Percentiles rank a stretch among this genome's conserved stretches.
phyloP scores from a whole-genome alignment of 2,113 vertebrate species.

The Propithecus coquereli region DNA sequence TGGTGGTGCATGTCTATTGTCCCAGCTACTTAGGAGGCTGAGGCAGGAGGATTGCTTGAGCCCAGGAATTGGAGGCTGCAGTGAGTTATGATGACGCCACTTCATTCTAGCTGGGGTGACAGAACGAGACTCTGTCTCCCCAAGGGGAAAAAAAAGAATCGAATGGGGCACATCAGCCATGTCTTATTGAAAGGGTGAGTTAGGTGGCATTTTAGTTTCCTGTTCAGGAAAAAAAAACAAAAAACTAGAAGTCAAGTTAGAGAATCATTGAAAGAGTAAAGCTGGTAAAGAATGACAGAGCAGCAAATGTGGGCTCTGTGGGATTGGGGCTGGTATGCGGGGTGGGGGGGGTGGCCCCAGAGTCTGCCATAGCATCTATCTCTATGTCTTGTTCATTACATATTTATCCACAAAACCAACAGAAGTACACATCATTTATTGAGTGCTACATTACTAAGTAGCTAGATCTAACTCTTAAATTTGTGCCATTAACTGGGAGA shows the following conservation, averaged over 20 bases:
- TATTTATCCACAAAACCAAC: neutral
- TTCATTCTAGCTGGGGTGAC: no score
- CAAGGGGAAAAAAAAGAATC: no score
- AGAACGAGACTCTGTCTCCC: no score
- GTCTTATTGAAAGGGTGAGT: neutral
- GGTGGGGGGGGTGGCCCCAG: neutral
- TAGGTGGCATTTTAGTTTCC: neutral
- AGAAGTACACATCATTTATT: neutral
- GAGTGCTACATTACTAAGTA: neutral
- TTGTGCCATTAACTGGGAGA: neutral
- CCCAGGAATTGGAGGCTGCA: no score
- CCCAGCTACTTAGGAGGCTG: no score
- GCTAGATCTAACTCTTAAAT: neutral
- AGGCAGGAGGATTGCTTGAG: no score
- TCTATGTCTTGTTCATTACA: neutral
- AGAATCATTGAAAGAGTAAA: neutral
- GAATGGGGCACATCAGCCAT: neutral
- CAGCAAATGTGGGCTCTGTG: neutral
- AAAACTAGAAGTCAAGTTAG: neutral
- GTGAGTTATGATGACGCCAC: no score
- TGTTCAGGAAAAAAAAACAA: neutral
- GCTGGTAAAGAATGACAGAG: neutral
- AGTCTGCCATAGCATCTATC: neutral
- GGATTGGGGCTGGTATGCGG: rapidly evolving
- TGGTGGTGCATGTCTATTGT: no score